A percentile compares a stretch with the other conserved stretches of the same genome.
Evolutionary conservation across 2,797 vertebrate genomes (phyloP).

Genomic region (Brachymystax lenok): DNA sequence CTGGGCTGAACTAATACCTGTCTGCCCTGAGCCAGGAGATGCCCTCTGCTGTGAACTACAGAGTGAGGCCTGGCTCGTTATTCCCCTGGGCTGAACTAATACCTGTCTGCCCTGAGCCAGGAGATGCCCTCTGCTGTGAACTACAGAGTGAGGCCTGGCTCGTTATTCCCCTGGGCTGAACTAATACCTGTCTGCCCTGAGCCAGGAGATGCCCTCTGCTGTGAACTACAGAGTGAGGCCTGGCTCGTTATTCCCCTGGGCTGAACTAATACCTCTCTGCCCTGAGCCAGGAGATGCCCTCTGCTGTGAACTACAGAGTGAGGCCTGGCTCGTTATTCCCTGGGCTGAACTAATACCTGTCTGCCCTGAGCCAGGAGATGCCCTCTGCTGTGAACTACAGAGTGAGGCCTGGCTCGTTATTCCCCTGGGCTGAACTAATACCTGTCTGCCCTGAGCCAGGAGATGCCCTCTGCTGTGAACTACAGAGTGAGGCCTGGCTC

Average conservation of each 20-base stretch:
- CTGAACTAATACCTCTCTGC: constrained; percentile 34
- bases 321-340: constrained; percentile 42
- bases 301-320: constrained; percentile 69
- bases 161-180: constrained; percentile 47
- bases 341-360: constrained; percentile 34
- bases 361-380: constrained; percentile 47
- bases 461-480: constrained; percentile 74
- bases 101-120: constrained; percentile 35
- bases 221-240: constrained; percentile 57
- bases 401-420: constrained; percentile 31
- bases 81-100: constrained; percentile 47
- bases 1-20: constrained; percentile 34
- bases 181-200: constrained; percentile 34
- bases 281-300: constrained; percentile 62
- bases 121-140: constrained; percentile 74
- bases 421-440: constrained; percentile 47
- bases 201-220: constrained; percentile 70
- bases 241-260: constrained; percentile 47
- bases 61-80: constrained; percentile 29
- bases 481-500: constrained; percentile 33
- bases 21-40: constrained; percentile 42
- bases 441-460: constrained; percentile 35
- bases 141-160: constrained; percentile 39
- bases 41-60: constrained; percentile 74
- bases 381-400: constrained; percentile 74